A percentile compares a stretch with the other conserved stretches of the same genome.
phyloP scores from a whole-genome alignment of 2,888 invertebrate genomes.

The Cremastobaeus sp. region DNA sequence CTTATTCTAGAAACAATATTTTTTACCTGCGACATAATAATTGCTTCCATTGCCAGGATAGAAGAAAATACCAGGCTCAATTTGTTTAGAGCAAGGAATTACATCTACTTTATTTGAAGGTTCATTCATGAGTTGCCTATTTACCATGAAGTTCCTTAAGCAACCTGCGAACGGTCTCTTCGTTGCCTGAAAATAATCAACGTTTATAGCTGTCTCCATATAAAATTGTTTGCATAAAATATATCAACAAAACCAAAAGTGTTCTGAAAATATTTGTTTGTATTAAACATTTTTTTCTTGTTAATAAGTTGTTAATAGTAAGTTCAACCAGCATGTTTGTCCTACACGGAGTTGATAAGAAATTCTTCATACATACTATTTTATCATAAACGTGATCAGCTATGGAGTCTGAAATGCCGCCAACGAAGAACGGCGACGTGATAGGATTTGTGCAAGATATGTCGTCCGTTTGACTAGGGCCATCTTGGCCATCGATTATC shows the following conservation, averaged over 20 bases:
- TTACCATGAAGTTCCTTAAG: conserved; percentile 86
- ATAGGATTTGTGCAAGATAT: conserved; percentile 81
- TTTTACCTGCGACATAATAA: conserved; percentile 84
- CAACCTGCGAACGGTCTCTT: conserved; percentile 90
- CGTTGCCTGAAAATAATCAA: conserved; percentile 81
- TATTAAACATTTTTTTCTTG: no score
- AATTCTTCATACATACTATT: conserved; percentile 66
- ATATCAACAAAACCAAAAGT: no score
- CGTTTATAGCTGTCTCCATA: no score
- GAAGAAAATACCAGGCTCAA: conserved; percentile 92
- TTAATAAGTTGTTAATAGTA: conserved; percentile 4
- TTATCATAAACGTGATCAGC: conserved; percentile 75
- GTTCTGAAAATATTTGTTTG: no score
- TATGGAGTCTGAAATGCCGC: conserved; percentile 84
- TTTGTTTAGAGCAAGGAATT: conserved; percentile 87
- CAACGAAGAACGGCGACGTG: conserved; percentile 87
- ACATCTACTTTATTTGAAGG: conserved; percentile 82
- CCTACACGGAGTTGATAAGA: no score
- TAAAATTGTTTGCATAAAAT: no score
- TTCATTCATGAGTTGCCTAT: conserved; percentile 83
- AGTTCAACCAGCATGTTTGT: no score
- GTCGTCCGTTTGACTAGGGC: conserved; percentile 79
- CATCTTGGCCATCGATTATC: conserved; percentile 83
- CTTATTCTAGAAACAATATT: no score
- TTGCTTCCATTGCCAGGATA: conserved; percentile 84